A percentile compares a stretch with the other conserved stretches of the same genome.
These are phyloP conservation scores for Onychomys torridus DNA, from an alignment of 2,797 vertebrate genomes.

Conservation along the genomic window DNA sequence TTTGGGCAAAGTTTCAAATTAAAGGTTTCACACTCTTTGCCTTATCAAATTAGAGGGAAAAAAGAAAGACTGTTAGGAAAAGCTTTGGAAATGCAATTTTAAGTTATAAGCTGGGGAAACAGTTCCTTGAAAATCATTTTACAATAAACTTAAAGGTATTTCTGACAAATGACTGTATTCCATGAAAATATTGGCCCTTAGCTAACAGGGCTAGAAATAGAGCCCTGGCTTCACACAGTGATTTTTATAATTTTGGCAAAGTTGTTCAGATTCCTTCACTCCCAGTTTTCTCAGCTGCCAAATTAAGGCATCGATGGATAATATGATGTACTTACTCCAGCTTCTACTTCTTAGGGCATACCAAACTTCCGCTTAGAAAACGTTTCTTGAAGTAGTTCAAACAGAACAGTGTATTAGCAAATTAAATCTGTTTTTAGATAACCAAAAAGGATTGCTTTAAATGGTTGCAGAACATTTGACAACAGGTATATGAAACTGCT, in stretches of 20 bases:
- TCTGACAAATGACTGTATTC: neutral
- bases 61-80: neutral
- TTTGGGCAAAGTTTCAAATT: constrained; percentile 63
- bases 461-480: constrained; percentile 2
- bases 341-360: neutral
- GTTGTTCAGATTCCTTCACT: neutral
- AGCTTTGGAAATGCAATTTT: neutral
- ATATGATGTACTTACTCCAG: neutral
- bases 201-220: neutral
- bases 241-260: neutral
- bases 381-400: constrained; percentile 4
- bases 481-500: neutral
- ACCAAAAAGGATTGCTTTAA: neutral
- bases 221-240: neutral
- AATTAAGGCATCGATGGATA: constrained; percentile 21
- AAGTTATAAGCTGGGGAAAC: neutral
- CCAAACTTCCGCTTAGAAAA: constrained; percentile 6
- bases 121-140: constrained; percentile 5
- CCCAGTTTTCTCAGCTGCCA: constrained; percentile 9
- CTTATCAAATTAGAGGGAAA: constrained; percentile 16
- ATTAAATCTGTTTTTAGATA: neutral
- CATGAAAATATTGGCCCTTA: constrained; percentile 35
- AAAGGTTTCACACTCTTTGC: constrained; percentile 5
- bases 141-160: neutral
- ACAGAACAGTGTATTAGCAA: constrained; percentile 9